A percentile compares a stretch with the other conserved stretches of the same genome.
Conservation (phyloP, 1,140 invertebrate species). For the Harlomillsia oculata region DNA sequence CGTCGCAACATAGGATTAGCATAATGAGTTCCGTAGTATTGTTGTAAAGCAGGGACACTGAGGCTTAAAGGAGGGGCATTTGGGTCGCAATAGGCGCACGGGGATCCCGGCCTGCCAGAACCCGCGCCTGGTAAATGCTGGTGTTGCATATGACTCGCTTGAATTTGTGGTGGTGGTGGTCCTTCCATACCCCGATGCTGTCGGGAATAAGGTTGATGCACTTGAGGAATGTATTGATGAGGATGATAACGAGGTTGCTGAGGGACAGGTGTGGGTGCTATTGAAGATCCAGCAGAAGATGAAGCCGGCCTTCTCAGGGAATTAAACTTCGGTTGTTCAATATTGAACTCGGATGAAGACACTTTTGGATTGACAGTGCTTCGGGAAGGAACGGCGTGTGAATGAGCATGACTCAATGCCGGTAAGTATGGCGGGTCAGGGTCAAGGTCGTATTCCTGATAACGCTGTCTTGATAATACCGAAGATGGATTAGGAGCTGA, state of each 20-base stretch:
- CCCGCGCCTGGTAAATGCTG: no score
- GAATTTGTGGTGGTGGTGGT: no score
- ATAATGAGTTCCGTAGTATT: conserved; percentile 18
- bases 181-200: not conserved
- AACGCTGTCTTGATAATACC: not conserved
- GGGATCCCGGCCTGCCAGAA: not conserved
- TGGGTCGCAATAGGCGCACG: conserved; percentile 24
- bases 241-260: no score
- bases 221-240: not conserved
- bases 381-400: not conserved
- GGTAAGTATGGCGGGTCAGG: conserved; percentile 20
- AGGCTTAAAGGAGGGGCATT: conserved; percentile 16
- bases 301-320: conserved; percentile 26
- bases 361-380: conserved; percentile 23
- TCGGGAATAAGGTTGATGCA: not conserved
- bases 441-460: conserved; percentile 12
- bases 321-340: conserved; percentile 34
- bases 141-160: no score
- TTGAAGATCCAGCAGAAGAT: conserved; percentile 7
- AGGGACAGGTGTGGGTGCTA: no score
- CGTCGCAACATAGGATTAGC: conserved; percentile 9
- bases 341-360: conserved; percentile 28
- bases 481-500: conserved; percentile 1
- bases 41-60: conserved; percentile 20
- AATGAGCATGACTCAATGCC: conserved; percentile 5